These are phyloP conservation scores for Drosophila grimshawi DNA, from an alignment of 1,140 invertebrate species.

Conservation along the genomic window DNA sequence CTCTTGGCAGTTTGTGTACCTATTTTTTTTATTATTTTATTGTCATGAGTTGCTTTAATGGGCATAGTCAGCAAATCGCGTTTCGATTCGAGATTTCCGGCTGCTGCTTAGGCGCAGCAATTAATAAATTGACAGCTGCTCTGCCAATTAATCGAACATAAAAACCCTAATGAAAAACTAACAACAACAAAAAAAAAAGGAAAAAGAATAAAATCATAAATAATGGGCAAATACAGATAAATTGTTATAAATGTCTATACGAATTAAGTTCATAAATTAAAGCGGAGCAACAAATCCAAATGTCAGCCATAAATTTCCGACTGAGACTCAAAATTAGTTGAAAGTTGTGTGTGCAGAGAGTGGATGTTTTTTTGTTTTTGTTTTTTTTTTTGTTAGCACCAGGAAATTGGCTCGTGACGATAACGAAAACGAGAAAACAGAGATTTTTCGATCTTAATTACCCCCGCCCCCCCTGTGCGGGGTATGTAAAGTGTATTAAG, in stretches of 20 bases:
- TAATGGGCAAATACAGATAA: constrained; percentile 70
- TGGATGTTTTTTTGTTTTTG: constrained; percentile 18
- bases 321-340: constrained; percentile 39
- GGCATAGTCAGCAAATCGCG: constrained; percentile 31
- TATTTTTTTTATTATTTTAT: neutral
- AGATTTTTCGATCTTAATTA: neutral
- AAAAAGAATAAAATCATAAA: constrained; percentile 20
- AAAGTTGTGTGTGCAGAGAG: constrained; percentile 34
- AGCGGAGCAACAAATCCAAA: constrained; percentile 35
- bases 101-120: constrained; percentile 75
- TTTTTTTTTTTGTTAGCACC: constrained; percentile 39
- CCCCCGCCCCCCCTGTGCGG: neutral
- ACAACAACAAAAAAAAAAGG: neutral
- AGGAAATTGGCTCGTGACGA: constrained; percentile 42
- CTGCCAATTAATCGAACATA: constrained; percentile 71
- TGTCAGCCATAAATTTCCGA: constrained; percentile 50
- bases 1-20: neutral
- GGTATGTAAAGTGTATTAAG: neutral
- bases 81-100: constrained; percentile 65
- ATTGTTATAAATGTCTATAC: constrained; percentile 75
- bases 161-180: constrained; percentile 19
- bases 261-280: constrained; percentile 78
- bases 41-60: constrained; percentile 33
- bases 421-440: constrained; percentile 7
- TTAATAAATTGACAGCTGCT: constrained; percentile 70